Percentiles rank a stretch among this genome's conserved stretches.
Evolutionary conservation across 2,113 vertebrate genomes (phyloP).

Genomic region (Ptilorrhoa leucosticta): DNA sequence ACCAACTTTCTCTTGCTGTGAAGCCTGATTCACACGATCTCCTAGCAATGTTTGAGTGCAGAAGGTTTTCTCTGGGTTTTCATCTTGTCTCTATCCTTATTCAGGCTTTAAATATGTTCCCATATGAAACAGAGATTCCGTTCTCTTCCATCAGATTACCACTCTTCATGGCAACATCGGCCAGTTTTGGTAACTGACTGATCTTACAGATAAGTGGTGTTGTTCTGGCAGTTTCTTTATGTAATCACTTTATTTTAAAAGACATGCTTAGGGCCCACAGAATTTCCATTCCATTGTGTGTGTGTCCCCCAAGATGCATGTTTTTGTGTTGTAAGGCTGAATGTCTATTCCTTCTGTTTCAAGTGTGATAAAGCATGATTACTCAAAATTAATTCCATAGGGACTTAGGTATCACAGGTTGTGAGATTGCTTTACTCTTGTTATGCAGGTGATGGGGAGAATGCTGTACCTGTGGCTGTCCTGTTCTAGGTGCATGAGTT

Average conservation of each 20-base stretch:
- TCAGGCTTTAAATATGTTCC: not conserved
- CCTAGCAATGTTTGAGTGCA: not conserved
- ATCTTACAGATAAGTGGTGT: not conserved
- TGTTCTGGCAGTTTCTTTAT: not conserved
- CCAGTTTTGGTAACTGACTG: not conserved
- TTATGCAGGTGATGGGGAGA: not conserved
- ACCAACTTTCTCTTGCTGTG: not conserved
- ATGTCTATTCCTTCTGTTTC: not conserved
- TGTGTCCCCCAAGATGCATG: fast-evolving
- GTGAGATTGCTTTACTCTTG: not conserved
- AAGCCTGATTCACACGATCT: not conserved
- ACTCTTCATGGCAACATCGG: not conserved
- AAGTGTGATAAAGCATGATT: not conserved
- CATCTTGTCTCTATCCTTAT: not conserved
- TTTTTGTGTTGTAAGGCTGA: not conserved
- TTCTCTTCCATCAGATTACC: not conserved
- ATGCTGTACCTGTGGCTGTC: not conserved
- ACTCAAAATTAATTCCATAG: not conserved
- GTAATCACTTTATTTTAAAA: not conserved
- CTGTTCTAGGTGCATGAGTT: not conserved
- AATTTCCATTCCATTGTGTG: not conserved
- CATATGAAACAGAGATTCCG: not conserved
- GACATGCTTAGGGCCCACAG: not conserved
- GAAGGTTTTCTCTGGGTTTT: not conserved
- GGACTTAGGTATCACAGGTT: not conserved